phyloP scores from a whole-genome alignment of 2,113 vertebrate species.

The Lanius ludovicianus region DNA sequence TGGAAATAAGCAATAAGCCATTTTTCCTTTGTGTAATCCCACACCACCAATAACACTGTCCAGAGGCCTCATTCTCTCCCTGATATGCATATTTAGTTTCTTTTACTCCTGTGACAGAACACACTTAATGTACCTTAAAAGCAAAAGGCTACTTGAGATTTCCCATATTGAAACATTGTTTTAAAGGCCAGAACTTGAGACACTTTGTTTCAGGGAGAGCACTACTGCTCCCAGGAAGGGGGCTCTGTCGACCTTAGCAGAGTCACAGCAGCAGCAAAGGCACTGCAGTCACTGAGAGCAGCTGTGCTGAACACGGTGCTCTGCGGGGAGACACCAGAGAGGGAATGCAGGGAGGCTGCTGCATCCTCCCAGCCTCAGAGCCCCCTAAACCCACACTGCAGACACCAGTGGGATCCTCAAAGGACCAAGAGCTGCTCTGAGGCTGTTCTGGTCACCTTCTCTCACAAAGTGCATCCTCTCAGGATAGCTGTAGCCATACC shows the following conservation, averaged over 20 bases:
- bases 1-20: constrained; percentile 1
- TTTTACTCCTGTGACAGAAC: not conserved
- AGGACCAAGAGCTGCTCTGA: not conserved
- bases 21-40: not conserved
- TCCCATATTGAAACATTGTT: not conserved
- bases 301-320: fast-evolving
- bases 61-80: not conserved
- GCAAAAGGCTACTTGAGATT: not conserved
- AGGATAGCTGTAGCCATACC: not conserved
- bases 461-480: not conserved
- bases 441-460: not conserved
- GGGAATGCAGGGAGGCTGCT: not conserved
- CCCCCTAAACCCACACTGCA: not conserved
- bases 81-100: not conserved
- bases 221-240: fast-evolving
- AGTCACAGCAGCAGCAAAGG: not conserved
- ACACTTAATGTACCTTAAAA: not conserved
- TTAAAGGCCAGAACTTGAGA: not conserved
- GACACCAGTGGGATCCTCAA: not conserved
- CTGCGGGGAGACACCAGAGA: too few species aligned
- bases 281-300: not conserved
- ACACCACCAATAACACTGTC: not conserved
- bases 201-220: not conserved
- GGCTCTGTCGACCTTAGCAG: not conserved
- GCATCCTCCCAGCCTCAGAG: not conserved